Conservation (phyloP, 2,888 invertebrate genomes). For the Vanessa cardui region DNA sequence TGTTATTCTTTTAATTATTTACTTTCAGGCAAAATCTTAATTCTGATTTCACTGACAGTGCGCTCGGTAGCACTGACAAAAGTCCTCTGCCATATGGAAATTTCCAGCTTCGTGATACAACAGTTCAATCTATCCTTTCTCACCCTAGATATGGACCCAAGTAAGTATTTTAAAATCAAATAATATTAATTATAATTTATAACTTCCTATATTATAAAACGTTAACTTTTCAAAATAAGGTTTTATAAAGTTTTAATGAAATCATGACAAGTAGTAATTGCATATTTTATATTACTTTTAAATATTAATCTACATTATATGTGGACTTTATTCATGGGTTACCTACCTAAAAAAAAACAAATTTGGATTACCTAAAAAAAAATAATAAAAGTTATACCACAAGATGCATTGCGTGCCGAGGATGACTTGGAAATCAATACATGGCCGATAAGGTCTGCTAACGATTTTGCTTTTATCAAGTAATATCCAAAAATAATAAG, state of each 20-base stretch:
- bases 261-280: too few species aligned
- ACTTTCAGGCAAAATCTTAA: conserved; percentile 93
- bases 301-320: too few species aligned
- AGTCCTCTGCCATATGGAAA: conserved; percentile 96
- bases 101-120: conserved; percentile 95
- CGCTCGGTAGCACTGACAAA: conserved; percentile 95
- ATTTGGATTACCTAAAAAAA: too few species aligned
- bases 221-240: conserved; percentile 9
- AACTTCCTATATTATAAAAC: not conserved
- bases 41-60: conserved; percentile 97
- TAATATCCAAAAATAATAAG: not conserved
- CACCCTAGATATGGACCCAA: conserved; percentile 96
- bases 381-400: too few species aligned
- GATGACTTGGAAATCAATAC: too few species aligned
- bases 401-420: too few species aligned
- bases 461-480: not conserved
- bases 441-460: too few species aligned
- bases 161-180: conserved; percentile 73
- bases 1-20: not conserved
- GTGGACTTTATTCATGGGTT: too few species aligned
- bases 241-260: not conserved
- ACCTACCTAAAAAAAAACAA: too few species aligned
- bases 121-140: conserved; percentile 94
- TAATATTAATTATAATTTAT: not conserved
- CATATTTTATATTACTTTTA: too few species aligned